Percentiles rank a stretch among this genome's conserved stretches.
These are phyloP conservation scores for Drosophila kokeensis DNA, from an alignment of 2,888 invertebrate genomes.

Conservation along the genomic window DNA sequence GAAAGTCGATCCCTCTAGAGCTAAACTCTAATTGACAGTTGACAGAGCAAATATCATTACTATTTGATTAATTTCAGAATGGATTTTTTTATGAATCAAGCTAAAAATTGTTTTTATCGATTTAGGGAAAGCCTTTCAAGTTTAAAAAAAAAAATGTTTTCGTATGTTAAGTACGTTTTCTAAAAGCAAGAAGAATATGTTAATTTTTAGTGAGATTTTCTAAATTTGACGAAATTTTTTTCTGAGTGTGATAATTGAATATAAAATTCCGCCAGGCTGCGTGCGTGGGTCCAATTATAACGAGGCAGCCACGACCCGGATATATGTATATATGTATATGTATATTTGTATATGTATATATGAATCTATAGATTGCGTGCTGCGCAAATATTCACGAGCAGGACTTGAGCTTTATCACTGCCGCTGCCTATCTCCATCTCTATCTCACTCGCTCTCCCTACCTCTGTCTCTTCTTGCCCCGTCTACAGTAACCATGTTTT, in stretches of 20 bases:
- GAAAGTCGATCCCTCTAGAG: neutral
- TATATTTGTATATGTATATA: neutral
- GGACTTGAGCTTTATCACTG: slow-evolving; percentile 19
- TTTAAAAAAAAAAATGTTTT: neutral
- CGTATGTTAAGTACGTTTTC: neutral
- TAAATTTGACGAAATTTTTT: neutral
- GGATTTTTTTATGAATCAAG: neutral
- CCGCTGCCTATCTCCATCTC: neutral
- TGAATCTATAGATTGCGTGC: slow-evolving; percentile 61
- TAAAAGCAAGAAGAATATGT: neutral
- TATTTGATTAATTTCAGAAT: neutral
- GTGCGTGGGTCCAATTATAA: slow-evolving; percentile 66
- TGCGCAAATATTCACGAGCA: slow-evolving; percentile 44
- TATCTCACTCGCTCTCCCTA: neutral
- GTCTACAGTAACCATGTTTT: slow-evolving; percentile 18
- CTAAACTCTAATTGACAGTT: neutral
- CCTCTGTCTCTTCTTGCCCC: neutral
- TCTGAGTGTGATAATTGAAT: slow-evolving; percentile 68
- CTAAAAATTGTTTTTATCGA: neutral
- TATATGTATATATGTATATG: neutral
- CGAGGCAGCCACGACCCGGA: slow-evolving; percentile 20
- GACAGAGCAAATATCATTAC: neutral
- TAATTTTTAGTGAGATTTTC: neutral
- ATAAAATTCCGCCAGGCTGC: slow-evolving; percentile 57
- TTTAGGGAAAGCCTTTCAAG: neutral